A percentile compares a stretch with the other conserved stretches of the same genome.
Conservation (phyloP, 2,797 vertebrate genomes). For the Eurystomus glaucurus region DNA sequence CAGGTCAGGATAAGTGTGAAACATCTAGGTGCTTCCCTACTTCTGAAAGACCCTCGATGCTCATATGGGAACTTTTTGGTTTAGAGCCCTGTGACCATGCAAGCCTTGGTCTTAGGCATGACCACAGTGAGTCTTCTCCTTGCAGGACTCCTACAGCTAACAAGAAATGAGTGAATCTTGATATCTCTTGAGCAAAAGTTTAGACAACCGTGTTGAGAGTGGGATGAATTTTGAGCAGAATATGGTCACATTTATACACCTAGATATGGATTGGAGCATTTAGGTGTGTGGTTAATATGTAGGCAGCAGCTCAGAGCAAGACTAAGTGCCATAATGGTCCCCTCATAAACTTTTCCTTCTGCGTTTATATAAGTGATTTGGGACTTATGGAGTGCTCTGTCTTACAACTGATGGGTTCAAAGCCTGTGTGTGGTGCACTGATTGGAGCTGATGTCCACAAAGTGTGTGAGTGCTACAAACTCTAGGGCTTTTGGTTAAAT, state of each 20-base stretch:
- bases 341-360: background rate
- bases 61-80: background rate
- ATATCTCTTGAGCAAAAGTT: background rate
- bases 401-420: background rate
- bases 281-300: background rate
- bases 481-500: background rate
- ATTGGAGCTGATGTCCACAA: background rate
- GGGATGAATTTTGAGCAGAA: background rate
- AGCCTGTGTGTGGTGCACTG: background rate
- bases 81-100: accelerated
- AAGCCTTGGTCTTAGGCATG: background rate
- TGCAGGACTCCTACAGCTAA: background rate
- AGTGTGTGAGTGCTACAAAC: background rate
- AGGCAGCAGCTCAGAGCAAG: background rate
- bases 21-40: background rate
- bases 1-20: background rate
- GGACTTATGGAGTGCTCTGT: background rate
- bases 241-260: background rate
- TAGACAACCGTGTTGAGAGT: accelerated
- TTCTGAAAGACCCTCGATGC: background rate
- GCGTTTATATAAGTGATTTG: background rate
- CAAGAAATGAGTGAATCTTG: background rate
- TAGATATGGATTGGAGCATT: background rate
- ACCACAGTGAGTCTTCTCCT: background rate
- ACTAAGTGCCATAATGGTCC: background rate